Evolutionary conservation across 2,113 vertebrate genomes (phyloP), one percentile per base, ranked within the genome.

Genomic region (Dendropsophus ebraccatus): DNA sequence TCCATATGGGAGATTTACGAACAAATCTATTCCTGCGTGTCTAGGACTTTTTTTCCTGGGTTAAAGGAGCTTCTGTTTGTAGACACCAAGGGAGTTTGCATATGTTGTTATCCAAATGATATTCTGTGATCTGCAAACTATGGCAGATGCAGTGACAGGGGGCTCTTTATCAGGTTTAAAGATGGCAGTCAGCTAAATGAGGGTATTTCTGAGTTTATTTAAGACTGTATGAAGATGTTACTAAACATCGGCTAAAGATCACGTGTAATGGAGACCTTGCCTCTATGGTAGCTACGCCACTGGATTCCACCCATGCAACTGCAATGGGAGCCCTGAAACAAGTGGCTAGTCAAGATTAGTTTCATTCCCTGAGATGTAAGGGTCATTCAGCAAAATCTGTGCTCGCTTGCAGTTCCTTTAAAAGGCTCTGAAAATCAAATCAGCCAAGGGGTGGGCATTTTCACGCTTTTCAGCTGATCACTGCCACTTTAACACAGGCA

Each of bases 51-150:
- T 77, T 14, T 30, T 45, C 30, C 56, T 62, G 28, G 25, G 28
- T 77, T 77, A 77, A 54, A 77, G 4, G 54, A 28, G 11, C 49
- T 80, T 60, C 23, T 60, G 77, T 80, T 80, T 60, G 21, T 35
- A 80, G 80, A 82, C 62, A 82, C 25, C 60, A 12, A 69, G 80
- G 60, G 80, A 69, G 58, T 67, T 17, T 50, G 30, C 77, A 80
- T 62, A 80, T 80, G 77, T 80, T 80, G 54, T 25, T 62, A 60
- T 60, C 54, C 77, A 80, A 80, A 45, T 28, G 1, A 45, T 80
- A 62, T 16, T 75, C 19, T 52, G 47, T 76, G 47, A 52, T 62
- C 28, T 80, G 56, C 35, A 62, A n/a, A 35, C 76, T 79, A 4
- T 60, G 76, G 52, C 77, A 80, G 56, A 80, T 80, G 77, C 58